Evolutionary conservation across 2,113 vertebrate species (phyloP), one percentile per base, ranked within the genome.

Genomic region (Tringa solitaria): DNA sequence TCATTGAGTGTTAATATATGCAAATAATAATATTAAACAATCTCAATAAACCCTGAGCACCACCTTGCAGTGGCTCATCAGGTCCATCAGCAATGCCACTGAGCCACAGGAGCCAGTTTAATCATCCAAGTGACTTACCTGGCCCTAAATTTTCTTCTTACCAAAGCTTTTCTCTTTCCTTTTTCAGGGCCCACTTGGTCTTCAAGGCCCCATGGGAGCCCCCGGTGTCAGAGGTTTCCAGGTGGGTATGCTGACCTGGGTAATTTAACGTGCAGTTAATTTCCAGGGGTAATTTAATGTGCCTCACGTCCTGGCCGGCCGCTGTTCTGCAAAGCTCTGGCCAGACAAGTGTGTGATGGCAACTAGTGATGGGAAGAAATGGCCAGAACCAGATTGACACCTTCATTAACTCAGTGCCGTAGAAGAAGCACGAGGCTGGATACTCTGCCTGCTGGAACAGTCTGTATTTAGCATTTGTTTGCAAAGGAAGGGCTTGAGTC

Each of bases 141-240:
- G 67, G 14, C 20, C 54, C n/a, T 13, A 0, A 20, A 16, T 28
- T 17, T 28, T 21, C 73, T 89, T 69, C 35, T 95, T 8, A 23
- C 32, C 51, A 56, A 75, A 65, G 45, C 22, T 83, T 37, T 1
- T 68, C 26, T 64, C 88, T 87, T 37, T 95, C 17, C 17, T 97
- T 87, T 87, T 95, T 65, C 97, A 99, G 99, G 99, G 99, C 35
- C 98, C 98, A 0, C 97, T 99, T 3, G 99, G 99, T 90, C 98
- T 98, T 9, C 97, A 95, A 75, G 99, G 99, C 41, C 98, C 98
- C n/a, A 12, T 59, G 0, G 99, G 99, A 77, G 96, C 96, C 46
- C 98, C 98, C 3, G 99, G 99, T 26, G 69, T 98, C 27, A 98
- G 98, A 96, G 99, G 99, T 69, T 99, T 98, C 97, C 99, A 99